Evolutionary conservation across 1,140 invertebrate species (phyloP), one percentile per base, ranked within the genome.

Genomic region (Leptinotarsa undecemlineata): DNA sequence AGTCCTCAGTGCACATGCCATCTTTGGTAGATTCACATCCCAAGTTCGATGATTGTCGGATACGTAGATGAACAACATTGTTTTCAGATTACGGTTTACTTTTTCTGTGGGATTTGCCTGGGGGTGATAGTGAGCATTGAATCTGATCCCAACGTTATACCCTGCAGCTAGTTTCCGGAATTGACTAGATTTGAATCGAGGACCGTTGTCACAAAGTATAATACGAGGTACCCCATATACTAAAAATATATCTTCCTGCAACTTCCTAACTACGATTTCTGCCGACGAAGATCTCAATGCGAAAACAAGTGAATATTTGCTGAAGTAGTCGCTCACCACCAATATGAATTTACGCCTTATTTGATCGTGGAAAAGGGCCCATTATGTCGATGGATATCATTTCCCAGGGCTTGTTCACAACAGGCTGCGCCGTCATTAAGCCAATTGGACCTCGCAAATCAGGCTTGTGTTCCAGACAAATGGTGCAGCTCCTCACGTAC

Each of bases 81-180:
- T 80, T 48, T 82, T 83, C n/a, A 85, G 51, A 13, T 79, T 78
- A 21, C 80, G 63, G 70, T 85, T 85, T 1, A 78, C 71, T 20
- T 83, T 74, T 72, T 85, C 84, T 1, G 71, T 75, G 78, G 23
- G 23, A 23, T 23, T 23, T 23, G 23, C 23, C 23, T 23, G 23
- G 23, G 4, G 69, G 33, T 68, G 67, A 77, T 77, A 79, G 20
- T 68, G 26, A 4, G 76, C 64, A 57, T 74, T 79, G 21, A 17
- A 77, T 51, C 48, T 17, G 14, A 68, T 66, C 47, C 69, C 51
- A 19, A 72, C 23, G 13, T 67, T 23, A 68, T 73, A 79, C 3
- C 15, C 21, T 8, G 63, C 23, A 17, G 48, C 51, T 15, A 77
- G 26, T 48, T 75, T 70, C 21, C 15, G 47, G 74, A 68, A 69